phyloP scores from a whole-genome alignment of 2,113 vertebrate genomes.

The Drymodes brunneopygia region DNA sequence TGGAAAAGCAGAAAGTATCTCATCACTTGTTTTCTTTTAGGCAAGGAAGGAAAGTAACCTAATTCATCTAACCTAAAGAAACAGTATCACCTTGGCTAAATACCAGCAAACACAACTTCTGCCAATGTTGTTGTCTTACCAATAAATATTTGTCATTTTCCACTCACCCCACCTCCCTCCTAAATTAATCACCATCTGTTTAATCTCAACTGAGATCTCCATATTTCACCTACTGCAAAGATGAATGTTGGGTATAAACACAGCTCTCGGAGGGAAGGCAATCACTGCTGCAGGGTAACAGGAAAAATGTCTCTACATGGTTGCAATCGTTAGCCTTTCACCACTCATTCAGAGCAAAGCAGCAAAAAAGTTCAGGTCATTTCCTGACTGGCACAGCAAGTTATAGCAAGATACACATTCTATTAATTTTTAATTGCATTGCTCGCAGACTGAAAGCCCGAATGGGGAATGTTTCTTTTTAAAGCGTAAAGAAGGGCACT shows the following conservation, averaged over 20 bases:
- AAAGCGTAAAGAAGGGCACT: constrained; percentile 22
- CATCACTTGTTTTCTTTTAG: constrained; percentile 25
- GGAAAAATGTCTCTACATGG: neutral
- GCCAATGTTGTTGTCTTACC: neutral
- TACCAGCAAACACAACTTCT: constrained; percentile 6
- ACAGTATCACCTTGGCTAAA: constrained; percentile 10
- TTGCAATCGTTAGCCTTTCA: constrained; percentile 31
- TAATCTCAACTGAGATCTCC: neutral
- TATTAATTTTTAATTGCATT: constrained; percentile 58
- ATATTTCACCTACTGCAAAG: constrained; percentile 2
- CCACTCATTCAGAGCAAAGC: constrained; percentile 5
- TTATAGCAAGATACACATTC: constrained; percentile 62
- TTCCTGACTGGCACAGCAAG: constrained; percentile 60
- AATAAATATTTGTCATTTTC: neutral
- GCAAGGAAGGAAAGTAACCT: constrained; percentile 8
- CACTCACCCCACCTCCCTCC: neutral
- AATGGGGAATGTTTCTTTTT: neutral
- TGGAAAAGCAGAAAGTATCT: constrained; percentile 49
- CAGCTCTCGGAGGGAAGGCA: neutral
- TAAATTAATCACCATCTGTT: constrained; percentile 11
- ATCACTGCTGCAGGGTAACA: neutral
- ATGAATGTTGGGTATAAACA: constrained; percentile 13
- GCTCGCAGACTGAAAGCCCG: neutral
- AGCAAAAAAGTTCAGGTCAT: constrained; percentile 53
- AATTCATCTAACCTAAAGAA: neutral